Evolutionary conservation across 2,113 vertebrate species (phyloP).

Genomic region (Heterotilapia buettikoferi): DNA sequence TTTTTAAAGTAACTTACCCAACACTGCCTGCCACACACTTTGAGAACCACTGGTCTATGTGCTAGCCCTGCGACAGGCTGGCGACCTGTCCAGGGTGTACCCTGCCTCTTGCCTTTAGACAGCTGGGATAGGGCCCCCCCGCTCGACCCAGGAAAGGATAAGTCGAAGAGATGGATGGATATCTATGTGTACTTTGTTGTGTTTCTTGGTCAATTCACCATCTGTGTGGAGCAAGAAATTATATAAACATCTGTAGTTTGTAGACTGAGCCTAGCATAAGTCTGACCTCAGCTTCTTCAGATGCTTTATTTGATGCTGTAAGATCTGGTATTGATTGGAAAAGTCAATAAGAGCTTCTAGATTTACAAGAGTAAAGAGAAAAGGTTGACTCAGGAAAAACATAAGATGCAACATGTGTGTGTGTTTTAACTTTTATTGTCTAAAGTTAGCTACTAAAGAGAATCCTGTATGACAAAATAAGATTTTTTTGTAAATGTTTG

Average conservation of each 20-base stretch:
- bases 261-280: neutral
- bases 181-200: neutral
- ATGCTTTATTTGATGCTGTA: neutral
- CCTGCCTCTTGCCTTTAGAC: neutral
- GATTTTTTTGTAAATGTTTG: neutral
- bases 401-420: neutral
- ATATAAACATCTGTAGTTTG: neutral
- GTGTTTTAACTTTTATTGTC: neutral
- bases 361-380: neutral
- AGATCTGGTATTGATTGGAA: neutral
- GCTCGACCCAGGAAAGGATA: neutral
- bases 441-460: neutral
- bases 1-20: too few relatives aligned
- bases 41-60: neutral
- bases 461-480: neutral
- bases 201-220: neutral
- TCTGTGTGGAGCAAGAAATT: neutral
- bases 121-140: rapidly evolving
- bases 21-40: neutral
- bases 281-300: neutral
- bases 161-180: neutral
- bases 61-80: neutral
- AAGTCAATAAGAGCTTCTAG: neutral
- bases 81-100: neutral
- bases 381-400: neutral